Conservation (phyloP, 2,888 invertebrate species). For the Ramazzottius varieornatus region DNA sequence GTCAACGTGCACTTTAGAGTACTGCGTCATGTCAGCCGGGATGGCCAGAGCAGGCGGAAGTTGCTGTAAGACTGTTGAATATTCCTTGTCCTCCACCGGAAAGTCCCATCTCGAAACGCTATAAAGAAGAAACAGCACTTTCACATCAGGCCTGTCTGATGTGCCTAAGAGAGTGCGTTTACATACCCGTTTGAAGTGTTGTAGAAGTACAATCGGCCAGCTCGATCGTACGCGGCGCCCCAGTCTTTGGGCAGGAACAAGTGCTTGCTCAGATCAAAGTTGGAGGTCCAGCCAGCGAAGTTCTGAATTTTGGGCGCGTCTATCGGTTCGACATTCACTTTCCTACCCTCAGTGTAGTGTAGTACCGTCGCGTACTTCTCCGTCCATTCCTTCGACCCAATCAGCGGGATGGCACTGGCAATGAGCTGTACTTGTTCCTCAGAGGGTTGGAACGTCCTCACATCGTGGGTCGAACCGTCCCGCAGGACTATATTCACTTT, state of each 20-base stretch:
- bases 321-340: background rate
- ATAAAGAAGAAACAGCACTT: too few species aligned
- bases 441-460: slow-evolving; percentile 4
- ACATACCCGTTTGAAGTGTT: background rate
- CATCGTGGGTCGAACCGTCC: background rate
- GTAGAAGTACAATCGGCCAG: background rate
- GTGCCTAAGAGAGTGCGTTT: too few species aligned
- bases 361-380: slow-evolving; percentile 3
- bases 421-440: slow-evolving; percentile 4
- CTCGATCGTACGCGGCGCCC: background rate
- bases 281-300: background rate
- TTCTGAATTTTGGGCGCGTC: background rate
- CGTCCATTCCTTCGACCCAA: slow-evolving; percentile 6
- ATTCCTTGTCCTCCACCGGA: background rate
- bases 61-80: background rate
- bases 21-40: background rate
- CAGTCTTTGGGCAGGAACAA: background rate
- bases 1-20: background rate
- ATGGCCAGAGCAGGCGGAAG: background rate
- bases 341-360: slow-evolving; percentile 3
- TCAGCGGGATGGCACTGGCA: background rate
- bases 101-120: background rate
- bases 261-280: background rate
- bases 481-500: background rate
- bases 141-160: too few species aligned